Percentiles rank a stretch among this genome's conserved stretches.
phyloP scores from a whole-genome alignment of 2,797 vertebrate genomes.

The Lates japonicus region DNA sequence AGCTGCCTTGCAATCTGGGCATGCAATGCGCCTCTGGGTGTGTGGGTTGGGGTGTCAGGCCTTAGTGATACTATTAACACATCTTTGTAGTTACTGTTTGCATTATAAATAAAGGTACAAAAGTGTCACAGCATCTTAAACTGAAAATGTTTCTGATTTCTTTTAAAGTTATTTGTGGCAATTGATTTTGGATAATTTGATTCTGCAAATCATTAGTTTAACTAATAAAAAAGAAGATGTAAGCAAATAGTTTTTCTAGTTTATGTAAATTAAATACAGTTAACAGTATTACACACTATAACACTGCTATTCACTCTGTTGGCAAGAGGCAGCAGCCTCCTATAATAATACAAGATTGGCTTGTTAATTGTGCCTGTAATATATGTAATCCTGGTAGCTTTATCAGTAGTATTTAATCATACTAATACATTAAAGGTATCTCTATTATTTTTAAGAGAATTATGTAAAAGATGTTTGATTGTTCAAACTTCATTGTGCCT shows the following conservation, averaged over 20 bases:
- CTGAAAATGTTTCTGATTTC: neutral
- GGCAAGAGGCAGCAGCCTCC: conserved; percentile 73
- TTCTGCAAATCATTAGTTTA: neutral
- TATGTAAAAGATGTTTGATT: neutral
- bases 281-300: neutral
- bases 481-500: too few species aligned
- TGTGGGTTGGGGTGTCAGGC: neutral
- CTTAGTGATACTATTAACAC: too few species aligned
- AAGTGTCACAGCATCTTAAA: too few species aligned
- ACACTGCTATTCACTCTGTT: conserved; percentile 46
- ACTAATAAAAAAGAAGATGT: neutral
- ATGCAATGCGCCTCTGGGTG: conserved; percentile 14
- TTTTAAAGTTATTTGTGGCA: neutral
- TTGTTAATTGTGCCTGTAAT: neutral
- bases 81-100: too few species aligned
- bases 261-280: neutral
- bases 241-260: neutral
- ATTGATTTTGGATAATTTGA: neutral
- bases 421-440: neutral
- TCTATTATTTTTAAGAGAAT: neutral
- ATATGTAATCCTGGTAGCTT: neutral
- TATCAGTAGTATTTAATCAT: neutral
- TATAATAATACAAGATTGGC: neutral
- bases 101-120: neutral
- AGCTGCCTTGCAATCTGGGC: conserved; percentile 39